Conservation (phyloP, 1,140 invertebrate species). For the Aleiodes sp. region DNA sequence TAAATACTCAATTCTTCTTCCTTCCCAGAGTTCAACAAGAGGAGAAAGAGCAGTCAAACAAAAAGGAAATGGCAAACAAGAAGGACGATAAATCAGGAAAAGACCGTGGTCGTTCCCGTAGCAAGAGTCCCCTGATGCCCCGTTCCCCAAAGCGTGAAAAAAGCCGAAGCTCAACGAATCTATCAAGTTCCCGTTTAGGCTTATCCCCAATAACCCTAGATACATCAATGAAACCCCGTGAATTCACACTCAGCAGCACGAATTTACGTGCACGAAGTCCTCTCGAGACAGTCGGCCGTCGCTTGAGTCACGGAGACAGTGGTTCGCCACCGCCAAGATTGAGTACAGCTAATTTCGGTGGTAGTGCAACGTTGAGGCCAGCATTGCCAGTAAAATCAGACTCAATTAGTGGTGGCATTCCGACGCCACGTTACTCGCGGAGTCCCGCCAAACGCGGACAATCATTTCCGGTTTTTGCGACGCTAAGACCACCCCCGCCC, state of each 20-base stretch:
- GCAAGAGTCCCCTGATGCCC: slow-evolving; percentile 61
- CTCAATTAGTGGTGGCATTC: slow-evolving; percentile 48
- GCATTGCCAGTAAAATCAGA: slow-evolving; percentile 52
- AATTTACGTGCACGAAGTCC: slow-evolving; percentile 61
- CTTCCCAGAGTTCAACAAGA: slow-evolving; percentile 60
- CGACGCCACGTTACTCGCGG: slow-evolving; percentile 55
- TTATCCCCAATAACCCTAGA: slow-evolving; percentile 57
- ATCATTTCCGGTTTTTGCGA: slow-evolving; percentile 63
- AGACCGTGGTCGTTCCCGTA: slow-evolving; percentile 55
- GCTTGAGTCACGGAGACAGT: slow-evolving; percentile 61
- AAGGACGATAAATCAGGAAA: slow-evolving; percentile 52
- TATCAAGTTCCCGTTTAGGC: slow-evolving; percentile 55
- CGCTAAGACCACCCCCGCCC: slow-evolving; percentile 49
- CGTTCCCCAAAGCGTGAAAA: slow-evolving; percentile 58
- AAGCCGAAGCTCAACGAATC: slow-evolving; percentile 58
- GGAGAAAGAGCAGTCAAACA: slow-evolving; percentile 49
- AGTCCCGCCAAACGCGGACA: slow-evolving; percentile 63
- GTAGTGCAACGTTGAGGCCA: slow-evolving; percentile 54
- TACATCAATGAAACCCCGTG: slow-evolving; percentile 55
- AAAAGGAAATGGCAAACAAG: slow-evolving; percentile 40
- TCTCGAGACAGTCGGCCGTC: slow-evolving; percentile 59
- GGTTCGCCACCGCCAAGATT: slow-evolving; percentile 57
- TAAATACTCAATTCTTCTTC: slow-evolving; percentile 10
- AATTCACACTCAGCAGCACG: slow-evolving; percentile 62
- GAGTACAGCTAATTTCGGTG: slow-evolving; percentile 42